Conservation (phyloP, 35 echinoderm and acorn worm species). For the Ptychodera flava region DNA sequence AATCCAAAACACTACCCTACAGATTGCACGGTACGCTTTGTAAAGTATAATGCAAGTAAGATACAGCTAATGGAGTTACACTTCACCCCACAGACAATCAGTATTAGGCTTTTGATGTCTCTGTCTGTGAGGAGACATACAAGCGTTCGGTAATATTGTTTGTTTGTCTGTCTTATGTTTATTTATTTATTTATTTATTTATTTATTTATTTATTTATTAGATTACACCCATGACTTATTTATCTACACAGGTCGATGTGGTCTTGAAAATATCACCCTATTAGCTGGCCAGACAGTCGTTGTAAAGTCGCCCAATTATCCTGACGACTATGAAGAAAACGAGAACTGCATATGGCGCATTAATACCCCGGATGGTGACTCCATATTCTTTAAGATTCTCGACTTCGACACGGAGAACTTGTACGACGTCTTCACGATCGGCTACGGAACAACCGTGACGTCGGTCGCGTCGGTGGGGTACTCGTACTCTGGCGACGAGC, state of each 20-base stretch:
- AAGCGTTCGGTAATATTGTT: no score
- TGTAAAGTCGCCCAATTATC: constrained; percentile 72
- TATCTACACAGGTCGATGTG: background rate
- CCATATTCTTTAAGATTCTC: constrained; percentile 22
- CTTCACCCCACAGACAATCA: no score
- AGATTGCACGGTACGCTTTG: no score
- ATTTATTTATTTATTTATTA: no score
- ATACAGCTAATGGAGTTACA: no score
- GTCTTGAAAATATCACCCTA: constrained; percentile 29
- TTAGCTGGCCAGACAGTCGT: constrained; percentile 34
- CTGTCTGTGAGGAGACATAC: no score
- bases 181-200: no score
- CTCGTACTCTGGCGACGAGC: background rate
- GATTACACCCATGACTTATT: no score
- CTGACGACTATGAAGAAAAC: constrained; percentile 63
- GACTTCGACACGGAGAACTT: constrained; percentile 80
- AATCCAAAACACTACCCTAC: no score
- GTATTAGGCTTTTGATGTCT: no score
- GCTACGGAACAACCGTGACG: constrained; percentile 39
- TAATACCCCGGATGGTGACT: constrained; percentile 26
- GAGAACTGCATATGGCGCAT: constrained; percentile 89
- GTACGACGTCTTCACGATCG: constrained; percentile 62
- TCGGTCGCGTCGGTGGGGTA: background rate
- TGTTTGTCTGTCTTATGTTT: no score
- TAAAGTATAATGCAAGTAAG: no score